Evolutionary conservation across 2,888 invertebrate genomes (phyloP).

Genomic region (Podotricha telesiphe): DNA sequence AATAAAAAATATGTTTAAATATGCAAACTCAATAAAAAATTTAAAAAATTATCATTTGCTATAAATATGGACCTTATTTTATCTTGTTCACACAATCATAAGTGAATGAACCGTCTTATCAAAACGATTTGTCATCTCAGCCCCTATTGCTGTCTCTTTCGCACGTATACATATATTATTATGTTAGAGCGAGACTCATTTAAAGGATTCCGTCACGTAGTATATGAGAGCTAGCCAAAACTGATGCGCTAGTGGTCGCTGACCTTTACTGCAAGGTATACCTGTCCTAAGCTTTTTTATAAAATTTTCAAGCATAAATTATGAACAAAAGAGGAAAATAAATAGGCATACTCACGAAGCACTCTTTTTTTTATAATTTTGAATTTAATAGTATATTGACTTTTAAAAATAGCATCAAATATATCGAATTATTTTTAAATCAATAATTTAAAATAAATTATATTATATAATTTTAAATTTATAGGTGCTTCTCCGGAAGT

Average conservation of each 20-base stretch:
- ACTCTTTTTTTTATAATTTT: too few species aligned
- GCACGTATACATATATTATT: conserved; percentile 46
- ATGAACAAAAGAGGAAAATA: background rate
- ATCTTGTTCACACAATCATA: conserved; percentile 36
- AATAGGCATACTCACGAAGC: too few species aligned
- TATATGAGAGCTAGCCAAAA: conserved; percentile 72
- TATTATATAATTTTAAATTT: too few species aligned
- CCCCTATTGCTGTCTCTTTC: conserved; percentile 51
- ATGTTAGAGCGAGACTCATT: conserved; percentile 62
- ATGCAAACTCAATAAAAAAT: background rate
- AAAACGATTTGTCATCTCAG: conserved; percentile 51
- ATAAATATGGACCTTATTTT: conserved; percentile 26
- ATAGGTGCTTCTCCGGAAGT: too few species aligned
- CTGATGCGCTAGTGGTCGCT: conserved; percentile 60
- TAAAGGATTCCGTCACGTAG: conserved; percentile 76
- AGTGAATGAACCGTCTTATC: conserved; percentile 49
- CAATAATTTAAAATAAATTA: too few species aligned
- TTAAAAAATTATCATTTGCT: conserved; percentile 3
- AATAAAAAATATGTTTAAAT: too few species aligned
- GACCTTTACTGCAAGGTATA: conserved; percentile 60
- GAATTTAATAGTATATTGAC: too few species aligned
- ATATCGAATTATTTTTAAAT: too few species aligned
- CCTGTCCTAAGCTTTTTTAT: conserved; percentile 17
- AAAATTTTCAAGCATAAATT: background rate
- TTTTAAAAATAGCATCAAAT: too few species aligned